Evolutionary conservation across 2,888 invertebrate species (phyloP), one percentile per base, ranked within the genome.

Genomic region (Sicus ferrugineus): DNA sequence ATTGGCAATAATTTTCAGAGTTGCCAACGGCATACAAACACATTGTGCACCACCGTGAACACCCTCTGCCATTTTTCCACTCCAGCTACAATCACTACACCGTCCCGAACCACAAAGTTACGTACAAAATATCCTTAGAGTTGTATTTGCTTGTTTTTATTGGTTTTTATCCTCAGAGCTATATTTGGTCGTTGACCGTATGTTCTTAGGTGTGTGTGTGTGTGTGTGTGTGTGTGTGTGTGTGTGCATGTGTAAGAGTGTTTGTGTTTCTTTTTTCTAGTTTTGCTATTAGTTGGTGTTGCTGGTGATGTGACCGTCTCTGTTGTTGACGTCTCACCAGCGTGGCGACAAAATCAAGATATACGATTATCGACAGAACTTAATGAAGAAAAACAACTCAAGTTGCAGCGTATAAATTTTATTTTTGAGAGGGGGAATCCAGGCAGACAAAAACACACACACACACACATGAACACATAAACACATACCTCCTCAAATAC

Each of bases 361-460:
- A 56, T 67, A 67, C 58, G 67, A 67, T 66, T 66, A 66, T 66
- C 58, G 66, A 42, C 56, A 66, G 30, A 34, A 65, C 64, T 52
- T 65, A 65, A 65, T 65, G 64, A 65, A 65, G 64, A 65, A 65
- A 65, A 65, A 65, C 64, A 52, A 50, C 52, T 52, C 52, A 65
- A 46, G 64, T 65, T 65, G 34, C 31, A 21, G 30, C 19, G 52
- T 23, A 65, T 65, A 65, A 65, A 65, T 65, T 52, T 65, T n/a
- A 46, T 46, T 50, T 19, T 7, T 30, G 63, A 42, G 42, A 42
- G n/a, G 5, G 34, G 42, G 16, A 42, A 11, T 42, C 42, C n/a
- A n/a, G n/a, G n/a, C n/a, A n/a, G n/a, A 42, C 3, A 42, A 16
- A n/a, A 42, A 34, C 6, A 34, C 6, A 42, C 42, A n/a, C 42